Evolutionary conservation across 2,797 vertebrate genomes (phyloP).

Genomic region (Sternotherus odoratus): DNA sequence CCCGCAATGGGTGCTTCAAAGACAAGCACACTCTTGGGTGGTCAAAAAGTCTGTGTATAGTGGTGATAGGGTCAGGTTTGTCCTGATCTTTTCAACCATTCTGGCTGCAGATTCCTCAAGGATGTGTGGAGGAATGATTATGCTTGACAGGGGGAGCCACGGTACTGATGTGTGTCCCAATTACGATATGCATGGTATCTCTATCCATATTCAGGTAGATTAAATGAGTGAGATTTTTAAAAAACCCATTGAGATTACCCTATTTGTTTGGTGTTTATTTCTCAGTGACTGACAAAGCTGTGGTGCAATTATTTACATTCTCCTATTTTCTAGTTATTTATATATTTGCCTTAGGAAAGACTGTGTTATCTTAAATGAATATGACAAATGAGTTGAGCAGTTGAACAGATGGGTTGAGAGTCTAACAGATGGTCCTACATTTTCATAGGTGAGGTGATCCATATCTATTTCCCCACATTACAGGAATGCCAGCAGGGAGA

Average conservation of each 20-base stretch:
- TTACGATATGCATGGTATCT: neutral
- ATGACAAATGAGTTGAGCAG: constrained; percentile 66
- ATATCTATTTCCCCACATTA: constrained; percentile 64
- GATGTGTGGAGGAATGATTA: neutral
- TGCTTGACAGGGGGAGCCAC: neutral
- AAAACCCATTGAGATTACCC: neutral
- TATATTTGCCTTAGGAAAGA: constrained; percentile 54
- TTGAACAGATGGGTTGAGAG: constrained; percentile 69
- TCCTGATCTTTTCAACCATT: neutral
- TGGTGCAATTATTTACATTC: constrained; percentile 23
- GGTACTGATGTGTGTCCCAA: neutral
- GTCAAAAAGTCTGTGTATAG: neutral
- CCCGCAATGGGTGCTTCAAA: neutral
- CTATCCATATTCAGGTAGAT: neutral
- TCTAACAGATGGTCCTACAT: constrained; percentile 61
- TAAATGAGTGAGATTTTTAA: neutral
- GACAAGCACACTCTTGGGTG: neutral
- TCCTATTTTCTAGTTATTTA: constrained; percentile 18
- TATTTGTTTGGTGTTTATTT: neutral
- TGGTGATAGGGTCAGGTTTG: neutral
- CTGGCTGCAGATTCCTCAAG: neutral
- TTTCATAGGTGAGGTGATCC: constrained; percentile 67
- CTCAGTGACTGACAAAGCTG: constrained; percentile 22
- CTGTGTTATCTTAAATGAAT: constrained; percentile 55
- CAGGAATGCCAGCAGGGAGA: neutral